Evolutionary conservation across 2,797 vertebrate genomes (phyloP), one percentile per base, ranked within the genome.

Genomic region (Manis crassicaudata): DNA sequence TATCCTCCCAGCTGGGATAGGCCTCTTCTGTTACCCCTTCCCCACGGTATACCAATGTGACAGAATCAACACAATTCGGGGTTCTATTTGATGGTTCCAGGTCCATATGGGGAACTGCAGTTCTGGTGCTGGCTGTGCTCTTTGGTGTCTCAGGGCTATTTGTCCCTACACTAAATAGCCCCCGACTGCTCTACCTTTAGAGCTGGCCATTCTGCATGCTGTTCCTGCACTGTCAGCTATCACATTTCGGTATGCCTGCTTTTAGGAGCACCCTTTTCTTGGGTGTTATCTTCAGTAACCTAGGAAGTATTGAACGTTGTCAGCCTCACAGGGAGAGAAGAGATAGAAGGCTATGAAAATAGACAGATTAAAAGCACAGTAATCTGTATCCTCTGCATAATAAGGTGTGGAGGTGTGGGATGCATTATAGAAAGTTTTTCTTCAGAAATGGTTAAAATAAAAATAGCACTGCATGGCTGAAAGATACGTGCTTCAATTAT

Each of bases 361-460:
- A 97, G 90, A 92, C 46, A 84, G 87, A 95, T 91, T 94, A 96
- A 96, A 97, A 96, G 82, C 75, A 80, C 92, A 91, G 35, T 96
- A 92, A 91, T 96, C 85, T 93, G 90, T 97, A 88, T 85, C 46
- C 46, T 95, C 82, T 95, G 89, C 86, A 97, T 94, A 96, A 96
- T 96, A 96, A 97, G 73, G 54, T 5, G 0, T 92, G 75, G 73
- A 95, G 82, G 75, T 96, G 68, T 97, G 75, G 54, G 82, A 94
- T 76, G 60, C 82, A 91, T 86, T 91, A 54, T 80, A 90, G 68
- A 94, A 92, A 80, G 67, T 90, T 96, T 95, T 94, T 91, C 88
- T 90, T 98, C 25, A 94, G 97, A 96, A 94, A 81, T 43, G 16
- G 88, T 79, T 96, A 87, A 96, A 97, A 96, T 96, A 92, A 94